Evolutionary conservation across 2,797 vertebrate genomes (phyloP), one percentile per base, ranked within the genome.

Genomic region (Myotis findleyi): DNA sequence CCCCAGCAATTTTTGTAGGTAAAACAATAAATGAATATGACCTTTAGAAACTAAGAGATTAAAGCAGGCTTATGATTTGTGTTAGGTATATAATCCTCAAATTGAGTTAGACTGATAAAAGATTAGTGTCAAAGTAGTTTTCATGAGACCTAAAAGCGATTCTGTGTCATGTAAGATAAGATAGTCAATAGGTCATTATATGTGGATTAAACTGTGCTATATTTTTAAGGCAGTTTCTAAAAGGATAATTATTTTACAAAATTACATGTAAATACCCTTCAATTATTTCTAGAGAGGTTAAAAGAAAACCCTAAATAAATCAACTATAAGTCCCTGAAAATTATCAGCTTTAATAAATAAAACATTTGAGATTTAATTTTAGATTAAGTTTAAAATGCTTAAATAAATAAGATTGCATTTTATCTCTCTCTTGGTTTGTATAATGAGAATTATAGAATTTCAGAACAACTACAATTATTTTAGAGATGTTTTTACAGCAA

Each of bases 171-270:
- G 51, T n/a, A 86, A 94, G 88, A 73, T 96, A 88, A 87, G 91
- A 59, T 27, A 93, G 64, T 85, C 62, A 93, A 2, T 89, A 95
- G 80, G 68, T 95, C 21, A 86, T 66, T 94, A 71, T 84, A 87
- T 73, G 27, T 87, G 75, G 87, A 92, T 95, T 92, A 89, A 94
- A 84, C 51, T 80, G 66, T 75, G 33, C 55, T 68, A 0, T 87
- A 62, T 72, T 83, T 96, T 93, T 69, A 44, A 93, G 71, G 44
- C 57, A 76, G 27, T 71, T 91, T 96, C 85, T 87, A 86, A 95
- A 96, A 64, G n/a, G 21, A 87, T 93, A 80, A 94, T 95, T 96
- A 49, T 87, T 97, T 96, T 73, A 90, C 85, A 64, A 94, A 96
- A 85, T 95, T 87, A 86, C 18, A 49, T 66, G 5, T 96, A 92